These are phyloP conservation scores for Notarius quadriscutis DNA, from an alignment of 2,113 vertebrate species.

Conservation along the genomic window DNA sequence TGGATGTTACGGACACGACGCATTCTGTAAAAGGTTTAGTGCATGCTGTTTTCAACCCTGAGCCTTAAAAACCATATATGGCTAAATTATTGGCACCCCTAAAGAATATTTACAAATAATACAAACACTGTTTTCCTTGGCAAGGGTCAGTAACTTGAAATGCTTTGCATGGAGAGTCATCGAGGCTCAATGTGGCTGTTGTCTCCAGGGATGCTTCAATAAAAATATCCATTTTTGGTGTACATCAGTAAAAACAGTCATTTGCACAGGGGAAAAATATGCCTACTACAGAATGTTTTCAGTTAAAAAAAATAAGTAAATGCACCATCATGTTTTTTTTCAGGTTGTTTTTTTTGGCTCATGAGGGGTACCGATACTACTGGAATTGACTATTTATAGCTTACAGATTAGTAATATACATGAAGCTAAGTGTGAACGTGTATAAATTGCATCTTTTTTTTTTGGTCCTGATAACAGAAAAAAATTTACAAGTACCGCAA, in stretches of 20 bases:
- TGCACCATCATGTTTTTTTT: too few relatives aligned
- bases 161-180: neutral
- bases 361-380: neutral
- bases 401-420: neutral
- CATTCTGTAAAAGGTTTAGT: neutral
- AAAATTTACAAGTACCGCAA: conserved; percentile 99
- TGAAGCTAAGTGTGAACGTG: neutral
- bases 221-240: conserved; percentile 3
- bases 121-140: neutral
- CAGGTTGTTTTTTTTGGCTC: neutral
- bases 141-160: neutral
- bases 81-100: neutral
- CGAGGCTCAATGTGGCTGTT: neutral
- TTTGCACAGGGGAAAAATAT: neutral
- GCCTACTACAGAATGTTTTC: neutral
- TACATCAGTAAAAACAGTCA: neutral
- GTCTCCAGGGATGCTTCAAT: neutral
- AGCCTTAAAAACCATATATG: neutral
- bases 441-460: neutral
- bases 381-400: neutral
- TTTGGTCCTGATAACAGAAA: conserved; percentile 77
- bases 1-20: neutral
- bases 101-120: neutral
- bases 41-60: neutral
- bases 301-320: neutral